Conservation (phyloP, 2,113 vertebrate species). For the Syngnathoides biaculeatus region DNA sequence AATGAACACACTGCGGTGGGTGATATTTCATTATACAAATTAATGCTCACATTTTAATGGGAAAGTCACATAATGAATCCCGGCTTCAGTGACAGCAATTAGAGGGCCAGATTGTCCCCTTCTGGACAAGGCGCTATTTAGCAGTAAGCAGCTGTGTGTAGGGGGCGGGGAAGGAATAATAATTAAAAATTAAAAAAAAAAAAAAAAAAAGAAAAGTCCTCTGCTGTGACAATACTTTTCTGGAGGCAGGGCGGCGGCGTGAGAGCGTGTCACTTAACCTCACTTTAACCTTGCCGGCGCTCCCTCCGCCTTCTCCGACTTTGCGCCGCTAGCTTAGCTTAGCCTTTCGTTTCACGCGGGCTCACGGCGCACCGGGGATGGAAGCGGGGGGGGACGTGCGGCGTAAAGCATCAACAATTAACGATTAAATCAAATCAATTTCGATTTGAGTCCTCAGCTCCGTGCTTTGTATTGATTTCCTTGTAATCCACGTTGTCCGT, state of each 20-base stretch:
- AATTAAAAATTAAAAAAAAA: constrained; percentile 68
- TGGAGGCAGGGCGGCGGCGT: constrained; percentile 74
- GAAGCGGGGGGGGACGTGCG: too few species aligned
- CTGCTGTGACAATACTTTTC: constrained; percentile 93
- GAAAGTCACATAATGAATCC: constrained; percentile 99
- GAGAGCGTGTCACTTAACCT: constrained; percentile 69
- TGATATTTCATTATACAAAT: constrained; percentile 99
- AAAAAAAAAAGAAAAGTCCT: constrained; percentile 85
- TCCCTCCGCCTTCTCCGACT: constrained; percentile 32
- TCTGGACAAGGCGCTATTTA: constrained; percentile 99
- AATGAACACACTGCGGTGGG: constrained; percentile 99
- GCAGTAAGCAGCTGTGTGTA: constrained; percentile 95
- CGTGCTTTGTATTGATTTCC: too few species aligned
- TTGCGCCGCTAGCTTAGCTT: not conserved
- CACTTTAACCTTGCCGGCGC: constrained; percentile 74
- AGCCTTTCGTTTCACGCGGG: not conserved
- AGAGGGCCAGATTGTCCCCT: constrained; percentile 99
- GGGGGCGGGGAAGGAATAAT: constrained; percentile 66
- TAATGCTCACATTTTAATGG: constrained; percentile 99
- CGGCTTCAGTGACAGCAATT: constrained; percentile 99
- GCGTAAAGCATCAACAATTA: too few species aligned
- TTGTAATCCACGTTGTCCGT: too few species aligned
- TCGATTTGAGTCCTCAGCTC: not conserved
- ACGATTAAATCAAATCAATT: too few species aligned
- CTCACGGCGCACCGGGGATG: too few species aligned